Evolutionary conservation across 2,113 vertebrate genomes (phyloP).

Genomic region (Noturus placidus): DNA sequence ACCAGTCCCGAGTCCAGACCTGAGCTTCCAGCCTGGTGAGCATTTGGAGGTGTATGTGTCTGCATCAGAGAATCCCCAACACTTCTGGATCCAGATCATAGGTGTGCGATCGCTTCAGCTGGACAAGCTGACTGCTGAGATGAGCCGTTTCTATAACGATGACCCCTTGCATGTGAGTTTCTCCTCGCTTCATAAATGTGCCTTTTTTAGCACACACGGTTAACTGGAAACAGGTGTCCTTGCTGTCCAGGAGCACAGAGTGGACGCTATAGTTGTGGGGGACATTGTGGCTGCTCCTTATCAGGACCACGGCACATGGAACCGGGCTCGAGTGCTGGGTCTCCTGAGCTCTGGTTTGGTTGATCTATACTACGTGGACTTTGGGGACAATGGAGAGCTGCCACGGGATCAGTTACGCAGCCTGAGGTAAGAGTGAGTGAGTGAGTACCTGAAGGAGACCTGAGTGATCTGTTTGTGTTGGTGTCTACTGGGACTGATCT

Average conservation of each 20-base stretch:
- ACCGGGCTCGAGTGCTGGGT: conserved; percentile 81
- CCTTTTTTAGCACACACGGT: background rate
- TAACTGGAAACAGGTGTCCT: background rate
- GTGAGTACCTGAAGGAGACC: background rate
- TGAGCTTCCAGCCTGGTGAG: conserved; percentile 84
- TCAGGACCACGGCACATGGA: conserved; percentile 72
- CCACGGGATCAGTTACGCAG: conserved; percentile 69
- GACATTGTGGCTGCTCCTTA: conserved; percentile 87
- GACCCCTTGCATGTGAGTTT: conserved; percentile 61
- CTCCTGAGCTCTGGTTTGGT: conserved; percentile 72
- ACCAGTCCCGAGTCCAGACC: conserved; percentile 86
- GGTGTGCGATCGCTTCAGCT: conserved; percentile 83
- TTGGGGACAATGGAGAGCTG: conserved; percentile 82
- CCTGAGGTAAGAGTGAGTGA: conserved; percentile 74
- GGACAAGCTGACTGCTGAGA: conserved; percentile 83
- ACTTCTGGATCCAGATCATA: conserved; percentile 92
- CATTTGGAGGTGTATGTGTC: conserved; percentile 89
- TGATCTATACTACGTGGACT: conserved; percentile 88
- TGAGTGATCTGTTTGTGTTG: background rate
- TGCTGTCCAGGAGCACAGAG: conserved; percentile 67
- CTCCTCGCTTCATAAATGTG: too few relatives aligned
- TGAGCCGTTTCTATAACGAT: conserved; percentile 78
- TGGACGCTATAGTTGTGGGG: conserved; percentile 70
- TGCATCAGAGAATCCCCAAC: conserved; percentile 80
- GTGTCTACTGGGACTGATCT: background rate